Base-by-base conservation (phyloP, 2,888 invertebrate genomes). In the Abrostola triplasia region DNA sequence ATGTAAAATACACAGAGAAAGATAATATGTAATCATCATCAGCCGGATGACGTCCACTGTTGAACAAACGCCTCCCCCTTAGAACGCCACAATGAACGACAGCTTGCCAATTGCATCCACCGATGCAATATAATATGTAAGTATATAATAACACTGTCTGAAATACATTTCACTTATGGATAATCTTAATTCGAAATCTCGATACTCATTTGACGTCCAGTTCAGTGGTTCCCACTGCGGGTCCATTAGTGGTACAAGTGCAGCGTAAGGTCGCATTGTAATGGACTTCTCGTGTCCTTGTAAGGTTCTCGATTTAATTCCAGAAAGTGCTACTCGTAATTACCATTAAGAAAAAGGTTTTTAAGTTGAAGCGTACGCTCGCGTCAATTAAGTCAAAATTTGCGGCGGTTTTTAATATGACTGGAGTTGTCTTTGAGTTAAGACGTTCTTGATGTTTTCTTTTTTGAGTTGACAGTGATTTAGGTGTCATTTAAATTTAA, bases 231-330 rank as follows among this genome's bases (percentile, higher is more conserved):
- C 47, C 51, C 73, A 62, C 57, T 42, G 69, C 63, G 64, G 63
- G 63, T 75, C 84, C 84, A 87, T 88, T 86, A 85, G 76, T 65
- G 71, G 69, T 74, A 85, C 84, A 82, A 85, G 82, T 83, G 84
- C 84, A 83, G 75, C 79, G 82, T 82, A 88, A 85, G 84, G 84
- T 77, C 77, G 65, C 73, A 74, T 76, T 77, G 83, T 87, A 89
- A 89, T 89, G 89, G 89, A 86, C 73, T 88, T 89, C 80, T 79
- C 86, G 61, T 89, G 88, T 89, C 76, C 70, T 75, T 52, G 56
- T 68, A 70, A 80, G 68, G 70, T 73, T 52, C 73, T 57, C 60
- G 50, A 69, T 77, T 75, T 71, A 64, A 75, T 75, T 71, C 55
- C 47, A 70, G 59, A 70, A 75, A 79, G 70, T 70, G 69, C 61